A percentile compares a stretch with the other conserved stretches of the same genome.
These are phyloP conservation scores for Caenorhabditis imperialis DNA, from an alignment of 2,888 invertebrate species.

Conservation along the genomic window DNA sequence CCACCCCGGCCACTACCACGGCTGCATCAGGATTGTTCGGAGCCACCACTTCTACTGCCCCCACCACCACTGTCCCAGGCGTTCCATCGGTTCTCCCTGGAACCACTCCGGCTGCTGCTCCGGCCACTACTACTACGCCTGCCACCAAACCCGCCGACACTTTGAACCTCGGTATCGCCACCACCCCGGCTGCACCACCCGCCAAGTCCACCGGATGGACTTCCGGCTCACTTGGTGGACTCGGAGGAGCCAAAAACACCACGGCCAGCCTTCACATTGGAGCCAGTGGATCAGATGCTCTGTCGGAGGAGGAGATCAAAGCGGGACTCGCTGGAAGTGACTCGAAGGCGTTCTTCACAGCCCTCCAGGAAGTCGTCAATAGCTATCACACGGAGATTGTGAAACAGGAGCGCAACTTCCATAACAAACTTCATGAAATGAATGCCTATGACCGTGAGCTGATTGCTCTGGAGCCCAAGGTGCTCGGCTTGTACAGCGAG, in stretches of 20 bases:
- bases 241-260: slow-evolving; percentile 24
- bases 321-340: slow-evolving; percentile 50
- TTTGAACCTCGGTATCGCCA: slow-evolving; percentile 14
- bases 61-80: too few relatives aligned
- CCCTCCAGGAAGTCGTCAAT: slow-evolving; percentile 51
- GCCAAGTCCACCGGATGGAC: slow-evolving; percentile 52
- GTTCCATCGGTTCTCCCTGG: too few relatives aligned
- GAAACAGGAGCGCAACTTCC: slow-evolving; percentile 48
- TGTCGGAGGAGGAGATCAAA: slow-evolving; percentile 53
- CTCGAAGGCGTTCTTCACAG: slow-evolving; percentile 43
- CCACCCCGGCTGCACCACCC: slow-evolving; percentile 36
- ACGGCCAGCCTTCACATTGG: slow-evolving; percentile 35
- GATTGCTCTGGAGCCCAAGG: slow-evolving; percentile 48
- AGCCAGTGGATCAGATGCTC: slow-evolving; percentile 42
- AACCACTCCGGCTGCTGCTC: neutral
- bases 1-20: too few relatives aligned
- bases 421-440: slow-evolving; percentile 46
- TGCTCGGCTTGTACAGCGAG: slow-evolving; percentile 48
- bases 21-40: too few relatives aligned
- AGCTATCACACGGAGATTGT: slow-evolving; percentile 46
- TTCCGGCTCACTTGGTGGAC: slow-evolving; percentile 30
- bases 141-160: too few relatives aligned
- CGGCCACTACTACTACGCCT: neutral
- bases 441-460: slow-evolving; percentile 50
- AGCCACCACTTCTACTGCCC: too few relatives aligned